These are phyloP conservation scores for Cottoperca gobio DNA, from an alignment of 2,797 vertebrate species.

Conservation along the genomic window DNA sequence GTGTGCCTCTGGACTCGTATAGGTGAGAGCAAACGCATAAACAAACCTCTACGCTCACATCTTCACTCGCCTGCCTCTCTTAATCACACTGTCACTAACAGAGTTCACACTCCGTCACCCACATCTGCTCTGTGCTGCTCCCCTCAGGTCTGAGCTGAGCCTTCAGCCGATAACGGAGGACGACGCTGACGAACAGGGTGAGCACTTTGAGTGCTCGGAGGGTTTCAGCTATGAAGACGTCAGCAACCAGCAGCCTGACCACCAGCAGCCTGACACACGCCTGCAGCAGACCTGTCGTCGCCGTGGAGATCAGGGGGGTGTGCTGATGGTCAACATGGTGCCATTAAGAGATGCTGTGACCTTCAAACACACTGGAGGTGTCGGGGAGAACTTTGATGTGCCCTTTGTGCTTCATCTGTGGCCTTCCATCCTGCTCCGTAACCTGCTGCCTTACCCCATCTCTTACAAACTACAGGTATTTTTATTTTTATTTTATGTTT, in stretches of 20 bases:
- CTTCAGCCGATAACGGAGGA: slow-evolving; percentile 87
- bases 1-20: slow-evolving; percentile 93
- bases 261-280: slow-evolving; percentile 79
- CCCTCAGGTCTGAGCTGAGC: slow-evolving; percentile 88
- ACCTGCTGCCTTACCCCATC: slow-evolving; percentile 94
- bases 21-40: slow-evolving; percentile 79
- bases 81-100: neutral
- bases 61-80: neutral
- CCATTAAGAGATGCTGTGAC: slow-evolving; percentile 88
- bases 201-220: slow-evolving; percentile 85
- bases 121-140: slow-evolving; percentile 36
- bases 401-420: slow-evolving; percentile 95
- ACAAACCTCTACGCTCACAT: neutral
- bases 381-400: slow-evolving; percentile 90
- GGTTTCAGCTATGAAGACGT: slow-evolving; percentile 92
- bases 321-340: slow-evolving; percentile 92
- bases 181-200: slow-evolving; percentile 46
- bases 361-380: slow-evolving; percentile 80
- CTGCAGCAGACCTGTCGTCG: slow-evolving; percentile 88
- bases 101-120: neutral
- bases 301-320: slow-evolving; percentile 70
- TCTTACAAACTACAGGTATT: slow-evolving; percentile 89
- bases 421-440: slow-evolving; percentile 92
- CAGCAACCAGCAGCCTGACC: slow-evolving; percentile 81
- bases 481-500: too few relatives aligned